Evolutionary conservation across 1,140 invertebrate species (phyloP), one percentile per base, ranked within the genome.

Genomic region (Heliconius eleuchia): DNA sequence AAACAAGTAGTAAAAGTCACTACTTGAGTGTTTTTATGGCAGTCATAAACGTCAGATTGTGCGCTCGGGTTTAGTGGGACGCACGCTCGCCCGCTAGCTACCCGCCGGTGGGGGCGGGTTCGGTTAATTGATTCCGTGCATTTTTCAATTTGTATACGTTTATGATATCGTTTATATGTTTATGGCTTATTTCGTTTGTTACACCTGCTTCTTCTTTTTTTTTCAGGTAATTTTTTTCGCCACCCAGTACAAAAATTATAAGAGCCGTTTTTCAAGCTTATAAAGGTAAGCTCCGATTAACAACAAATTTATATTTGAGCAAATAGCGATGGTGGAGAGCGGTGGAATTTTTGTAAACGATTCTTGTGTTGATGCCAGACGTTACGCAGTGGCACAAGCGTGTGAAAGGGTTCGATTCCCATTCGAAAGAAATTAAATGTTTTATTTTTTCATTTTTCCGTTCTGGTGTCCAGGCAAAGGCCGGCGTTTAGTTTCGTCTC

Each of bases 1-100:
- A 95, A 95, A 95, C 94, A 95, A 95, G 94, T 95, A 95, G 93
- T 95, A 95, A 95, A 95, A 95, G 94, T 95, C 94, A 95, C 93
- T 94, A 90, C 94, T 95, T 94, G 94, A 95, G 93, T 92, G 94
- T 94, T 94, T 95, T 95, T 95, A 95, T 94, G 93, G 93, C 92
- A 91, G 89, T 95, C 93, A 94, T 95, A 95, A 95, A 95, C 92
- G 94, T 95, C 94, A 95, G 94, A 94, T 95, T 94, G 92, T 88
- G 86, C 90, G 89, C 88, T 86, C 85, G 88, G 90, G 86, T 87
- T 90, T 90, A 91, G 88, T 91, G 84, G 86, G 80, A 84, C 88
- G 85, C 79, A 75, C 84, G 77, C 74, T 78, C 80, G 80, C 81
- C 8, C 76, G 82, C 78, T 73, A 79, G 83, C 78, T 73, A 80